A percentile compares a stretch with the other conserved stretches of the same genome.
These are phyloP conservation scores for Zophobas morio DNA, from an alignment of 1,140 invertebrate genomes.

Conservation along the genomic window DNA sequence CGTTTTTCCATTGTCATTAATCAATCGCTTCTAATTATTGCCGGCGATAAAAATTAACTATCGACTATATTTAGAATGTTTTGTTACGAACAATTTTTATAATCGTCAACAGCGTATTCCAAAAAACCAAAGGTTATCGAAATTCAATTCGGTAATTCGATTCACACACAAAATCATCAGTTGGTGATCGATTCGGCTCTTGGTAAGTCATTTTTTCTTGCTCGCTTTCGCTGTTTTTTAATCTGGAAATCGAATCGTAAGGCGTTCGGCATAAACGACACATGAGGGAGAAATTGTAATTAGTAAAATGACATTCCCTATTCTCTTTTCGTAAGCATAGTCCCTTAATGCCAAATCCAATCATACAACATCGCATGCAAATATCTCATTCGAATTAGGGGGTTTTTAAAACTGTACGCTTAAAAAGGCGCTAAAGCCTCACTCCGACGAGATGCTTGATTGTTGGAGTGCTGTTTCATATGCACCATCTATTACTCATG, in stretches of 20 bases:
- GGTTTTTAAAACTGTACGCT: not conserved
- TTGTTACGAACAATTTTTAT: slow-evolving; percentile 21
- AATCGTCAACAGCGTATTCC: slow-evolving; percentile 9
- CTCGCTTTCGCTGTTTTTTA: slow-evolving; percentile 47
- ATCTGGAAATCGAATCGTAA: slow-evolving; percentile 55
- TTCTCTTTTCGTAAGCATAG: slow-evolving; percentile 56
- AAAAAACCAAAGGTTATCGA: slow-evolving; percentile 47
- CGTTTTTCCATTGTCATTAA: slow-evolving; percentile 4
- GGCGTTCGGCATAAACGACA: slow-evolving; percentile 52
- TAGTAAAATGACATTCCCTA: slow-evolving; percentile 56
- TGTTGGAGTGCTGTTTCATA: not conserved
- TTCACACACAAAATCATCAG: slow-evolving; percentile 9
- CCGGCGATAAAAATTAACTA: slow-evolving; percentile 34
- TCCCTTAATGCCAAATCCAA: slow-evolving; percentile 54
- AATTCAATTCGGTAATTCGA: slow-evolving; percentile 47
- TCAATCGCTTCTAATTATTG: slow-evolving; percentile 2
- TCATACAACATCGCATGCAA: slow-evolving; percentile 45
- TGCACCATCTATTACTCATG: not conserved
- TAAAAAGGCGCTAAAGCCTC: slow-evolving; percentile 20
- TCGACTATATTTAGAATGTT: slow-evolving; percentile 28
- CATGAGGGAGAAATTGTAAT: slow-evolving; percentile 56
- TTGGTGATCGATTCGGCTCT: slow-evolving; percentile 30
- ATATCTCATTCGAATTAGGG: slow-evolving; percentile 40
- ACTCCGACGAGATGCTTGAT: not conserved
- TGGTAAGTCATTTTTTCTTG: slow-evolving; percentile 9